Percentiles rank a stretch among this genome's conserved stretches.
Evolutionary conservation across 2,797 vertebrate species (phyloP).

Genomic region (Centroberyx gerrardi): DNA sequence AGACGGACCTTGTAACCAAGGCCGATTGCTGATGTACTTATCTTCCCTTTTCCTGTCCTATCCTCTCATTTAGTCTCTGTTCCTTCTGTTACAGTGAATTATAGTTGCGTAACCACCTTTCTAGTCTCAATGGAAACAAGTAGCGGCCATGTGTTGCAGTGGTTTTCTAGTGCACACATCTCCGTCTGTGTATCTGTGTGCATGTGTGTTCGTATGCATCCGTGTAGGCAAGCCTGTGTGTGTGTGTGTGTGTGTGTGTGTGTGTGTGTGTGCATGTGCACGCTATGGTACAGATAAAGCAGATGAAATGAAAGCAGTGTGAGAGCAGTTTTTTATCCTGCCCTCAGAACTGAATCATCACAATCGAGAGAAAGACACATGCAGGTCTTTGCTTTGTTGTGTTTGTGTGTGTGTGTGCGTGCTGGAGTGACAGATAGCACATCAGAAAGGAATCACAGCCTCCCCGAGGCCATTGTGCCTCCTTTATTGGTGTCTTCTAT

Average conservation of each 20-base stretch:
- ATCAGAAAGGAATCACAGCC: constrained; percentile 51
- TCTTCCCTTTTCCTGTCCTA: background rate
- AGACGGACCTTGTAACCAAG: background rate
- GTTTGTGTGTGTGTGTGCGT: constrained; percentile 13
- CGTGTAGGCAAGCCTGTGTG: background rate
- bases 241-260: constrained; percentile 1
- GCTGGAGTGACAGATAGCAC: constrained; percentile 51
- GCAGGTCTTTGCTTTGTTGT: background rate
- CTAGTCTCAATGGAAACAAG: background rate
- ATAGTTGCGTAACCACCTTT: constrained; percentile 36
- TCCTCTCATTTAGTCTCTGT: background rate
- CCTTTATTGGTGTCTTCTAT: constrained; percentile 55
- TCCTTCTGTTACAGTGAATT: background rate
- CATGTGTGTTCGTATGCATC: background rate
- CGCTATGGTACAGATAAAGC: background rate
- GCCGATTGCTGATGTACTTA: background rate
- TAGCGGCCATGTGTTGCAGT: background rate
- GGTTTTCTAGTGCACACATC: background rate
- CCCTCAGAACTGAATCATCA: constrained; percentile 14
- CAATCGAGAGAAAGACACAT: background rate
- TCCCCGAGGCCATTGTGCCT: constrained; percentile 55
- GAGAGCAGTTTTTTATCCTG: constrained; percentile 17
- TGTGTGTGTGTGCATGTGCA: background rate
- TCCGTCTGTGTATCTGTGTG: constrained; percentile 3
- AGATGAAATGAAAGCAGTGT: constrained; percentile 32